Percentiles rank a stretch among this genome's conserved stretches.
Evolutionary conservation across 2,888 invertebrate genomes (phyloP).

Genomic region (Serripes groenlandicus): DNA sequence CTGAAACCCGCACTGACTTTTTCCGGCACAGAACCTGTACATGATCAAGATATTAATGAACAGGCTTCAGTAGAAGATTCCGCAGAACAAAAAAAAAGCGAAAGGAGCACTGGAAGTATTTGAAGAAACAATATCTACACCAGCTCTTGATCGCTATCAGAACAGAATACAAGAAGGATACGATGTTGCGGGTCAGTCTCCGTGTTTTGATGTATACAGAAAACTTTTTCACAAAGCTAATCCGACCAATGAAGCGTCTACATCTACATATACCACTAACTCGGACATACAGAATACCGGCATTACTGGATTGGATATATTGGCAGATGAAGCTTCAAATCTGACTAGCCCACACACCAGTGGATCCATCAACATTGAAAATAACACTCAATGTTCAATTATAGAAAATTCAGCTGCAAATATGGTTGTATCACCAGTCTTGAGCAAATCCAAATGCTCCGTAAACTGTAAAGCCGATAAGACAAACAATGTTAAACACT

Average conservation of each 20-base stretch:
- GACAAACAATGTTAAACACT: constrained; percentile 1
- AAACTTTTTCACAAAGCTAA: constrained; percentile 43
- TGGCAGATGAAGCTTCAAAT: constrained; percentile 8
- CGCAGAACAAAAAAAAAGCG: no score
- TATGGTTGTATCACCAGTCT: background rate
- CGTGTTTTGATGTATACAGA: constrained; percentile 43
- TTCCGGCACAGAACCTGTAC: no score
- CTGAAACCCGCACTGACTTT: constrained; percentile 36
- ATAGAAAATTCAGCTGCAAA: background rate
- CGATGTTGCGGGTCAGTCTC: constrained; percentile 33
- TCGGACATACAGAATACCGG: background rate
- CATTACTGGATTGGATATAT: constrained; percentile 22
- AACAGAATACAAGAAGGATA: constrained; percentile 20
- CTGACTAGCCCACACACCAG: background rate
- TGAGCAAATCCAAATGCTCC: constrained; percentile 23
- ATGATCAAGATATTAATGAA: no score
- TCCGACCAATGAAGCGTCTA: background rate
- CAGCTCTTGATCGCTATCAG: background rate
- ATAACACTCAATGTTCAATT: background rate
- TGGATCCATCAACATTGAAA: background rate
- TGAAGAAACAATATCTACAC: constrained; percentile 33
- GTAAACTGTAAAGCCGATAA: constrained; percentile 2
- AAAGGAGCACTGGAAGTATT: constrained; percentile 39
- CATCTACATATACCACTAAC: background rate
- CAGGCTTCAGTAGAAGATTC: no score